phyloP scores from a whole-genome alignment of 1,140 invertebrate species.

The Pteromalus puparum region DNA sequence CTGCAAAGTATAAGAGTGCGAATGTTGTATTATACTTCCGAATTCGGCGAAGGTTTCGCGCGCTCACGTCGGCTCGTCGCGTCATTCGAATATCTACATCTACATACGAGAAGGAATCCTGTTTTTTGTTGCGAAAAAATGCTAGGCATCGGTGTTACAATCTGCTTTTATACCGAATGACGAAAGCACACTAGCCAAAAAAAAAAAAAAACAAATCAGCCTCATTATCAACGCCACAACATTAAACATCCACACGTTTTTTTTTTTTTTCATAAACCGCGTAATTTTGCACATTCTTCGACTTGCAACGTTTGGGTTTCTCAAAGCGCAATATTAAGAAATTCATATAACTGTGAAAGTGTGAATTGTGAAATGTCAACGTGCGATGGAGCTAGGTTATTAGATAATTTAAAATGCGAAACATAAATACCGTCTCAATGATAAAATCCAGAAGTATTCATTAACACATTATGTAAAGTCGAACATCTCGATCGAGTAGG shows the following conservation, averaged over 20 bases:
- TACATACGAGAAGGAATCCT: not conserved
- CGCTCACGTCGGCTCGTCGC: not conserved
- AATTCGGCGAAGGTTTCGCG: not conserved
- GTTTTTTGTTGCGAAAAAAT: not conserved
- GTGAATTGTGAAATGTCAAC: constrained; percentile 2
- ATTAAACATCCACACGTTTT: not conserved
- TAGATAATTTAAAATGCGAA: too few species aligned
- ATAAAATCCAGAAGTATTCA: constrained; percentile 1
- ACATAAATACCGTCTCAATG: not conserved
- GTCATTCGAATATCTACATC: not conserved
- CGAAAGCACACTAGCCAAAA: not conserved
- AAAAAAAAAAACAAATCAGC: not conserved
- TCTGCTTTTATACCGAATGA: too few species aligned
- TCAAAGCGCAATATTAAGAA: not conserved
- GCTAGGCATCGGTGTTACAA: not conserved
- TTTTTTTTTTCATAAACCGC: not conserved
- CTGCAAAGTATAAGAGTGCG: too few species aligned
- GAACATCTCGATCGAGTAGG: not conserved
- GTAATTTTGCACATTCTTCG: not conserved
- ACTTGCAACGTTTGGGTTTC: not conserved
- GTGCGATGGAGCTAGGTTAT: too few species aligned
- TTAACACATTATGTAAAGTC: not conserved
- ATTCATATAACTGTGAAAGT: constrained; percentile 6
- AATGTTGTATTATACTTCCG: not conserved
- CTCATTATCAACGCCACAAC: not conserved